phyloP scores from a whole-genome alignment of 2,888 invertebrate genomes.

The Drosophila percnosoma region DNA sequence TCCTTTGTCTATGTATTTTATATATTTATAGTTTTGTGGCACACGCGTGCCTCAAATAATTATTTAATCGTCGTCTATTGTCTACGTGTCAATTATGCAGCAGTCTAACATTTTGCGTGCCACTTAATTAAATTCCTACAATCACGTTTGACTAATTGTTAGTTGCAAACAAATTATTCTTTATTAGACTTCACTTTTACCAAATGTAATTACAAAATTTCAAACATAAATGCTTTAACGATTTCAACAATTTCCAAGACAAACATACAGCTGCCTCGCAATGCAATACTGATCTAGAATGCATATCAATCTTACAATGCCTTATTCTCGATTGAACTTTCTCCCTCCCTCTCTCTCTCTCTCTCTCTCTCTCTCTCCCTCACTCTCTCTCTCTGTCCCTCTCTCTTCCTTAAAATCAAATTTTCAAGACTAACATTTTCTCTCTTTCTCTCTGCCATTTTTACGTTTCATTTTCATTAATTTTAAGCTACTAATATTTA shows the following conservation, averaged over 20 bases:
- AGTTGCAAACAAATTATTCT: slow-evolving; percentile 15
- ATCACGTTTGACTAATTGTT: slow-evolving; percentile 59
- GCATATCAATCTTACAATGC: neutral
- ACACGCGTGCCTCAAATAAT: slow-evolving; percentile 32
- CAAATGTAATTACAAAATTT: neutral
- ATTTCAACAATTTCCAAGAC: neutral
- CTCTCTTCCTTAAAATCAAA: neutral
- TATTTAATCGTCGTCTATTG: slow-evolving; percentile 31
- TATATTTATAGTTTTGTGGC: slow-evolving; percentile 25
- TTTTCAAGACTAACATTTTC: no score
- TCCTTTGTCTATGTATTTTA: slow-evolving; percentile 3
- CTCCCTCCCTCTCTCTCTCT: neutral
- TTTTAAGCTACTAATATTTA: neutral
- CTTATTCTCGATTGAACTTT: neutral
- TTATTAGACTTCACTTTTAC: slow-evolving; percentile 4
- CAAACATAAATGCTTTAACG: neutral
- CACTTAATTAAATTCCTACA: slow-evolving; percentile 52
- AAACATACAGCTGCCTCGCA: neutral
- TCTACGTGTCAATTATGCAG: slow-evolving; percentile 45
- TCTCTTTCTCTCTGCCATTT: neutral
- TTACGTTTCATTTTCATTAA: no score
- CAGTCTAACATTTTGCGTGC: slow-evolving; percentile 57
- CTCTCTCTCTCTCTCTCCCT: neutral
- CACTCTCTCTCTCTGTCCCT: neutral
- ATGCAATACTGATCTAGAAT: neutral